These are phyloP conservation scores for Ploceus nigricollis DNA, from an alignment of 2,113 vertebrate species.

Conservation along the genomic window DNA sequence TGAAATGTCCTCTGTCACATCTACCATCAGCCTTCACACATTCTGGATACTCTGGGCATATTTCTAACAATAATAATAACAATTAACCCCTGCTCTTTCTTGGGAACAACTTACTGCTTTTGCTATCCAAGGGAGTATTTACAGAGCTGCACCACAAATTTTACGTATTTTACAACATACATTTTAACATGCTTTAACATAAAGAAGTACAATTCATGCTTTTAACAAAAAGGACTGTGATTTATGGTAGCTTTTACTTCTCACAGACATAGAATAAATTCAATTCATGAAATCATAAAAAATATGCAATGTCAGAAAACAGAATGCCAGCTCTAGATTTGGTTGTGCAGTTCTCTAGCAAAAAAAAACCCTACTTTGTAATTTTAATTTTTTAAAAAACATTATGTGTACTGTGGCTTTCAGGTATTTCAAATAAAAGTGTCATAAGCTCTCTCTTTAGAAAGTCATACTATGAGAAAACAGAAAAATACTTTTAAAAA, in stretches of 20 bases:
- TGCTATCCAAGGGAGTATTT: not conserved
- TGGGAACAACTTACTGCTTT: not conserved
- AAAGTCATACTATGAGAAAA: not conserved
- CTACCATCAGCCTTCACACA: not conserved
- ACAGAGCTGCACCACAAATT: fast-evolving
- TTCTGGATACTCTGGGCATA: not conserved
- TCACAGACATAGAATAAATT: not conserved
- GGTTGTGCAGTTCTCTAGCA: not conserved
- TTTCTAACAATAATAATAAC: not conserved
- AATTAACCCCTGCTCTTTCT: not conserved
- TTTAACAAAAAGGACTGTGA: not conserved
- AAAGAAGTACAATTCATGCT: not conserved
- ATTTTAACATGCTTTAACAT: not conserved
- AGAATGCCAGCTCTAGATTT: not conserved
- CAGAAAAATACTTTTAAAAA: not conserved
- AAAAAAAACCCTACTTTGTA: not conserved
- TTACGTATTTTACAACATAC: fast-evolving
- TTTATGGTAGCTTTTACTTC: not conserved
- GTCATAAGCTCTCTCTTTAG: not conserved
- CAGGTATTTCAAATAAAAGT: not conserved
- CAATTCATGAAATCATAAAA: not conserved
- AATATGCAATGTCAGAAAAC: fast-evolving
- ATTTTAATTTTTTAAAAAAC: not conserved
- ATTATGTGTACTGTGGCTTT: not conserved
- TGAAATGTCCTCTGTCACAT: not conserved